Conservation (phyloP, 2,113 vertebrate species). For the Tetrao urogallus region DNA sequence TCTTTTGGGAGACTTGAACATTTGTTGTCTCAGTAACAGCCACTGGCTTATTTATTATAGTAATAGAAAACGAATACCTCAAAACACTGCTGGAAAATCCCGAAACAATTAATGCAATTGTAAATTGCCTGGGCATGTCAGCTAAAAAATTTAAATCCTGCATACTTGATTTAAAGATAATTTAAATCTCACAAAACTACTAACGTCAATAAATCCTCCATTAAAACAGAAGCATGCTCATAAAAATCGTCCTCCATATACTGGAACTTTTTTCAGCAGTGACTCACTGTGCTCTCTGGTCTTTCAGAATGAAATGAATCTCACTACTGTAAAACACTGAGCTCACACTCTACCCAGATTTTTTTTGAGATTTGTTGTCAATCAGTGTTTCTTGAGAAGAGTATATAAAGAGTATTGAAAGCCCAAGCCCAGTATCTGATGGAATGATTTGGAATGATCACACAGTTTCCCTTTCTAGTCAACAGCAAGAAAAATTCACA, state of each 20-base stretch:
- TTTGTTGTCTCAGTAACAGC: not conserved
- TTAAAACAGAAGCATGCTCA: not conserved
- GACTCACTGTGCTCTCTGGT: not conserved
- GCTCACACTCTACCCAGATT: not conserved
- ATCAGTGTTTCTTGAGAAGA: not conserved
- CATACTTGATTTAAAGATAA: conserved; percentile 4
- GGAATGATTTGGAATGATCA: not conserved
- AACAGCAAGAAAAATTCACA: not conserved
- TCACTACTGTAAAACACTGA: not conserved
- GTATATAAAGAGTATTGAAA: not conserved
- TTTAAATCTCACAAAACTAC: not conserved
- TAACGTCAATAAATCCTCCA: not conserved
- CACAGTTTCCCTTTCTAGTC: not conserved
- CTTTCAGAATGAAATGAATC: not conserved
- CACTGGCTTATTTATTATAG: not conserved
- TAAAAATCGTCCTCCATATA: not conserved
- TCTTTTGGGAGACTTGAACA: not conserved
- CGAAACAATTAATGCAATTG: not conserved
- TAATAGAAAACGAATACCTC: not conserved
- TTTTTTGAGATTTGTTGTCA: not conserved
- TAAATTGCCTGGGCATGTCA: conserved; percentile 27
- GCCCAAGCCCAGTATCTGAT: not conserved
- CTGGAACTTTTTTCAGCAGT: not conserved
- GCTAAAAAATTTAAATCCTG: not conserved
- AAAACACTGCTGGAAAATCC: conserved; percentile 34